Evolutionary conservation across 2,888 invertebrate species (phyloP).

Genomic region (Eueremaeus valkanovi): DNA sequence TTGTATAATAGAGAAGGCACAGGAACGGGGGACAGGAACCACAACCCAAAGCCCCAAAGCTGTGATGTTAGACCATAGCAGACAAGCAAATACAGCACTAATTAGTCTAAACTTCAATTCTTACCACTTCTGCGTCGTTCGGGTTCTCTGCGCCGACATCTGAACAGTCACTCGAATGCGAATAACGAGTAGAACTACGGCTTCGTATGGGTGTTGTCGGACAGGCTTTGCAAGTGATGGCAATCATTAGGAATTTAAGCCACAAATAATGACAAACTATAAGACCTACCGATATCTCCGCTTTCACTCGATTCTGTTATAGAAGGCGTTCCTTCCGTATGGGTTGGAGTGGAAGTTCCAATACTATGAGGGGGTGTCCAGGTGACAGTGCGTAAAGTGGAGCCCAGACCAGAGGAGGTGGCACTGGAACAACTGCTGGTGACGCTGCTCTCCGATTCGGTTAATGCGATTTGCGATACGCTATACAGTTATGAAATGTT

Average conservation of each 20-base stretch:
- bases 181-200: slow-evolving; percentile 41
- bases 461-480: slow-evolving; percentile 47
- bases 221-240: slow-evolving; percentile 42
- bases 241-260: not conserved
- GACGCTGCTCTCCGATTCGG: slow-evolving; percentile 47
- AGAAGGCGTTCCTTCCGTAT: slow-evolving; percentile 96
- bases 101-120: not conserved
- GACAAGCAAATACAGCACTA: not conserved
- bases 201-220: slow-evolving; percentile 48
- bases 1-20: not conserved
- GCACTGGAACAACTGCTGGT: slow-evolving; percentile 48
- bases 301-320: slow-evolving; percentile 91
- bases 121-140: slow-evolving; percentile 31
- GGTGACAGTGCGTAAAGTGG: slow-evolving; percentile 47
- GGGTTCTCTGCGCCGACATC: slow-evolving; percentile 11
- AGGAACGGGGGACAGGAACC: not conserved
- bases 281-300: slow-evolving; percentile 49
- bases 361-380: slow-evolving; percentile 53
- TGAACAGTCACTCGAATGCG: slow-evolving; percentile 37
- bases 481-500: too few relatives aligned
- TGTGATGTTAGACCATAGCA: not conserved
- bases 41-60: slow-evolving; percentile 28
- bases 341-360: slow-evolving; percentile 73
- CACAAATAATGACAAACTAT: not conserved
- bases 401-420: slow-evolving; percentile 47